These are phyloP conservation scores for Aphis gossypii DNA, from an alignment of 1,140 invertebrate species.

Conservation along the genomic window DNA sequence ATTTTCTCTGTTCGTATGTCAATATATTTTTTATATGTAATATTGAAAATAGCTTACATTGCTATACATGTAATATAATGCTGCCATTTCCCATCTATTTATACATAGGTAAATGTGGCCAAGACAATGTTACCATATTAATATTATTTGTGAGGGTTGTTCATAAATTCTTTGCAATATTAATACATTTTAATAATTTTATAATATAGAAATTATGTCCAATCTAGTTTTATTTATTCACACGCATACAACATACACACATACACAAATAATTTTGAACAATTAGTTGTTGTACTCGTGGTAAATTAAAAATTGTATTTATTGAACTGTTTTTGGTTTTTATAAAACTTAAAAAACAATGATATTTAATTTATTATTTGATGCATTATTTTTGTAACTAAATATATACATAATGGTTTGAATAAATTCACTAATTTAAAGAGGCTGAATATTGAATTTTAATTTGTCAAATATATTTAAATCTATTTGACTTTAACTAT, in stretches of 20 bases:
- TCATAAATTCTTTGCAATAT: background rate
- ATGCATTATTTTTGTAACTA: background rate
- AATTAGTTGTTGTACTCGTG: background rate
- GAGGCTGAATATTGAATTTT: background rate
- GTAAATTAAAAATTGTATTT: background rate
- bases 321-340: background rate
- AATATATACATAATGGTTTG: background rate
- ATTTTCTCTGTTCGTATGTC: background rate
- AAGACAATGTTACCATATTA: constrained; percentile 45
- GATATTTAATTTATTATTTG: background rate
- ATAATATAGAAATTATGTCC: background rate
- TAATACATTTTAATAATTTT: background rate
- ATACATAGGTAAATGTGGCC: background rate
- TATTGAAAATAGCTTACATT: background rate
- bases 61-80: background rate
- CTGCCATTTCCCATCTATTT: background rate
- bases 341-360: background rate
- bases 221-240: background rate
- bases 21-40: background rate
- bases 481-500: background rate
- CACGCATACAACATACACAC: background rate
- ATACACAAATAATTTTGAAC: background rate
- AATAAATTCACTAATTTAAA: background rate
- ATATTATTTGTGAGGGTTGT: background rate
- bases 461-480: constrained; percentile 19